Base-by-base conservation (phyloP, 1,140 invertebrate genomes). In the Pachyrhynchus sulphureomaculatus region DNA sequence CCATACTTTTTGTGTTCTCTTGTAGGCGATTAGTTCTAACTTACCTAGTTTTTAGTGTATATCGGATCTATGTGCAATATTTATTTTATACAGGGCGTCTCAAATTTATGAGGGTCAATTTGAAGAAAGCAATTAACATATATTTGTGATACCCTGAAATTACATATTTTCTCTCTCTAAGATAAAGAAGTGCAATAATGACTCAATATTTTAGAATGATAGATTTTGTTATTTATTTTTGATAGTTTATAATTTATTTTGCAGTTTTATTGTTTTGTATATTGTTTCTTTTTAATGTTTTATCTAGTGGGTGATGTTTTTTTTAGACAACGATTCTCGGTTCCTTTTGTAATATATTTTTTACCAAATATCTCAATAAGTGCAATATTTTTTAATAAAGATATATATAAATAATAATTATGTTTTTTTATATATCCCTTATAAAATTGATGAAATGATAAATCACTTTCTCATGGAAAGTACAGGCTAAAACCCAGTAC, bases 381-480 rank as follows among this genome's bases (percentile, higher is more conserved):
- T 64, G 62, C 62, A 64, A 64, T 64, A 64, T 64, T 60, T 64
- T 60, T 59, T 59, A 55, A 55, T 45, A 45, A 45, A 45, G 10
- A 49, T 29, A 8, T 49, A n/a, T 12, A 3, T 47, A 9, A 12
- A 47, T 12, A 26, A n/a, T 9, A 24, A 3, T 24, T 1, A 12
- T 15, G 23, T 47, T 23, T 4, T 6, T 29, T 29, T 29, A 9
- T 29, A 8, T 26, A 29, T 29, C n/a, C n/a, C n/a, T n/a, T n/a
- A n/a, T n/a, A n/a, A n/a, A n/a, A n/a, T n/a, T n/a, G n/a, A n/a
- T n/a, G n/a, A n/a, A n/a, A n/a, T n/a, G n/a, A n/a, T n/a, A n/a
- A n/a, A n/a, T n/a, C n/a, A n/a, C n/a, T n/a, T n/a, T n/a, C n/a
- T n/a, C n/a, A n/a, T n/a, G n/a, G n/a, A n/a, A n/a, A n/a, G n/a